Conservation (phyloP, 1,140 invertebrate species). For the Leptinotarsa undecemlineata region DNA sequence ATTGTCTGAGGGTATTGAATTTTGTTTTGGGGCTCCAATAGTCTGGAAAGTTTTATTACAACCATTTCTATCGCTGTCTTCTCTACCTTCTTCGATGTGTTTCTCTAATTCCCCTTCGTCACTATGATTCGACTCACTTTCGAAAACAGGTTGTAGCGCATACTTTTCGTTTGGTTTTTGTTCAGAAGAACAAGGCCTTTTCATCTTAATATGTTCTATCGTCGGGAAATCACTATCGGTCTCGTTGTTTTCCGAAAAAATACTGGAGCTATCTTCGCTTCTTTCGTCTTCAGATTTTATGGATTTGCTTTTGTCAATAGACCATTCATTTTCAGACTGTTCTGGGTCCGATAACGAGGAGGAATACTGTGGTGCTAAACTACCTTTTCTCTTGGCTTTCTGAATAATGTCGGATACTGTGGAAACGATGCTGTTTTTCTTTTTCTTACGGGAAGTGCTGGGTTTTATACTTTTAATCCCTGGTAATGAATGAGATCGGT, state of each 20-base stretch:
- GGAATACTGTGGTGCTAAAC: conserved; percentile 55
- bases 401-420: conserved; percentile 79
- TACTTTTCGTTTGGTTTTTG: conserved; percentile 54
- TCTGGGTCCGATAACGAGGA: conserved; percentile 76
- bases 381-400: conserved; percentile 73
- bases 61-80: conserved; percentile 64
- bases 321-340: conserved; percentile 78
- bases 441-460: conserved; percentile 59
- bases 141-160: conserved; percentile 53
- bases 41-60: conserved; percentile 70
- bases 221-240: conserved; percentile 63
- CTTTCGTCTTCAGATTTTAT: conserved; percentile 71
- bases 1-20: conserved; percentile 60
- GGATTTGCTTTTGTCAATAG: conserved; percentile 61
- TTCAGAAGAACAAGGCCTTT: conserved; percentile 55
- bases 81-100: conserved; percentile 60
- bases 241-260: conserved; percentile 67
- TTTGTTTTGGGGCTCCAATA: conserved; percentile 72
- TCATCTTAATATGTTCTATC: conserved; percentile 1
- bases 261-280: conserved; percentile 73
- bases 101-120: conserved; percentile 51
- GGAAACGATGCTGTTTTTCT: conserved; percentile 76
- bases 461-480: conserved; percentile 59
- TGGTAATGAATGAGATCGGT: conserved; percentile 80
- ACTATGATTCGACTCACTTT: conserved; percentile 54